Base-by-base conservation (phyloP, 2,888 invertebrate species). In the Podotricha telesiphe region DNA sequence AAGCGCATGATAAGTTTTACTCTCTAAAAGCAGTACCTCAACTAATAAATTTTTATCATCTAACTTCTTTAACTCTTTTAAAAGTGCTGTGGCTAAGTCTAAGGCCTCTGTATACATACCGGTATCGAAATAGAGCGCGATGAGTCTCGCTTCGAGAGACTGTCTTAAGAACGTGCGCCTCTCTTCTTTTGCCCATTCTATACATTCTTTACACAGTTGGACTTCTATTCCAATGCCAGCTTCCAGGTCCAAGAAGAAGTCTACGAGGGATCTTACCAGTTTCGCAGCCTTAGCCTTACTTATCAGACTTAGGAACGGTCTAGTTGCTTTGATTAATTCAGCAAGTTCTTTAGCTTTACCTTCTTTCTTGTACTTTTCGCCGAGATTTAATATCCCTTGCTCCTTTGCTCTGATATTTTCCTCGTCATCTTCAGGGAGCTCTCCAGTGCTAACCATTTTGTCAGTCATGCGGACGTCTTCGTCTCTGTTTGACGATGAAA, bases 251-350 rank as follows among this genome's bases (percentile, higher is more conserved):
- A 99, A 93, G 90, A 99, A 99, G 93, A 98, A 96, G 87, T 99
- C 99, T 13, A 99, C 99, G 78, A 99, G 94, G 22, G 98, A 97
- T 74, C 99, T 95, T 10, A 99, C 99, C 80, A 99, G 93, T 91
- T 99, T 99, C 0, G 99, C 99, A 65, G 99, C 99, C 93, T 99
- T 99, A 45, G 99, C 99, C 94, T 99, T 99, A 86, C 99, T 99
- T 82, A 99, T 98, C 79, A 96, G 94, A 80, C 96, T 96, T 71
- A 99, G 94, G 86, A 99, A 99, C 17, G 99, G 99, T 80, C 99
- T 95, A 62, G 98, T 98, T 73, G 96, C 96, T 93, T 98, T 98
- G 82, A 99, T 99, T 76, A 99, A 94, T 79, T 98, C 97, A 19
- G 97, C 97, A 77, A 97, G 93, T 88, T 97, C 97, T 89, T 98